Evolutionary conservation across 2,888 invertebrate genomes (phyloP).

Genomic region (Pheosia gnoma): DNA sequence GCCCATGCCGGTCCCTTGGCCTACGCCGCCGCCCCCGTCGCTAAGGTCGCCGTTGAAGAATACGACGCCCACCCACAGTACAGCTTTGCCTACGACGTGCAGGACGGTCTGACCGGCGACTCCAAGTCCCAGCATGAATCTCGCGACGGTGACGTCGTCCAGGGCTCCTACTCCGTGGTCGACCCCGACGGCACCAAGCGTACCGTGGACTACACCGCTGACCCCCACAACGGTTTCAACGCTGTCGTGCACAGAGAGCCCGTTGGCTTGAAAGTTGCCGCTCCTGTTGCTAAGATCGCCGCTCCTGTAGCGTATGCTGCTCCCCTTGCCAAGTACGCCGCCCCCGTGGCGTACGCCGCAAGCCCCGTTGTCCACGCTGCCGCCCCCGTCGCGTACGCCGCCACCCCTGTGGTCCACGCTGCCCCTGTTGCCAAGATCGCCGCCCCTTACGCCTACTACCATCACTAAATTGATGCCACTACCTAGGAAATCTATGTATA

Average conservation of each 20-base stretch:
- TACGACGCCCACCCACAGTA: conserved; percentile 67
- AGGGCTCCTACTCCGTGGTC: conserved; percentile 81
- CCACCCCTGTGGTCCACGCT: conserved; percentile 54
- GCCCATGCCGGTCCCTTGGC: conserved; percentile 27
- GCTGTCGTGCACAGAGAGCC: conserved; percentile 81
- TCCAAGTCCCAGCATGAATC: conserved; percentile 75
- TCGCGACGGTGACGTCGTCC: conserved; percentile 75
- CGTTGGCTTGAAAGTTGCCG: conserved; percentile 50
- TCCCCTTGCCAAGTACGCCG: conserved; percentile 34
- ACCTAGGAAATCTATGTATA: conserved; percentile 45
- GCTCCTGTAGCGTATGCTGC: conserved; percentile 38
- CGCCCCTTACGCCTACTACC: conserved; percentile 59
- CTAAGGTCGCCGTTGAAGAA: conserved; percentile 56
- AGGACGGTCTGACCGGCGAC: conserved; percentile 80
- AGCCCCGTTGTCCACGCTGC: conserved; percentile 59
- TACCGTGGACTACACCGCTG: conserved; percentile 80
- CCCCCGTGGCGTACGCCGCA: conserved; percentile 69
- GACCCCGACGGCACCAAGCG: conserved; percentile 84
- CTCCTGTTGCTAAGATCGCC: conserved; percentile 49
- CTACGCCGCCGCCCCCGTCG: conserved; percentile 51
- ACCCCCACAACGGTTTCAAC: conserved; percentile 80
- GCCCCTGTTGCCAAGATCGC: conserved; percentile 56
- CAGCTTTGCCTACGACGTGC: conserved; percentile 83
- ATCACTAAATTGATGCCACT: conserved; percentile 71
- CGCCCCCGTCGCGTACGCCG: conserved; percentile 68